phyloP scores from a whole-genome alignment of 2,797 vertebrate species.

The Catamblyrhynchus diadema region DNA sequence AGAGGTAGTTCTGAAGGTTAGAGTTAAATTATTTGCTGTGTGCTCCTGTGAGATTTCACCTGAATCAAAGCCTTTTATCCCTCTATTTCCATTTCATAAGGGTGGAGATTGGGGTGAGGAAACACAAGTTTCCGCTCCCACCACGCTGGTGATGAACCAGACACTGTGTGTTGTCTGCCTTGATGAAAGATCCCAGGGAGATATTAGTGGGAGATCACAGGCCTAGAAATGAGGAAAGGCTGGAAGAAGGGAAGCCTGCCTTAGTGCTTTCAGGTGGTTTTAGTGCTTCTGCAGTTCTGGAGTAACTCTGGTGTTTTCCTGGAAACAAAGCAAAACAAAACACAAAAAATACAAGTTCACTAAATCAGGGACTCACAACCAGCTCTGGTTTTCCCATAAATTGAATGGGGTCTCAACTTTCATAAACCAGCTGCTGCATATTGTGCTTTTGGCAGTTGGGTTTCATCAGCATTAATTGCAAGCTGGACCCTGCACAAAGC shows the following conservation, averaged over 20 bases:
- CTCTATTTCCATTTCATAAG: neutral
- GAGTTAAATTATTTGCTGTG: neutral
- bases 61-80: constrained; percentile 28
- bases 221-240: constrained; percentile 32
- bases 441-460: constrained; percentile 57
- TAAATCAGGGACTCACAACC: constrained; percentile 38
- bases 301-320: constrained; percentile 60
- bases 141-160: neutral
- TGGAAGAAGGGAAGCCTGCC: constrained; percentile 17
- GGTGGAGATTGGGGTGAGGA: neutral
- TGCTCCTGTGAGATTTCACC: neutral
- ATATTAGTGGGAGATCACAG: constrained; percentile 30
- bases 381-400: constrained; percentile 51
- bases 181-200: constrained; percentile 52
- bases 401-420: constrained; percentile 44
- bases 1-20: neutral
- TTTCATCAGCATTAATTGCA: constrained; percentile 58
- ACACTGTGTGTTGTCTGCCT: neutral
- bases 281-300: constrained; percentile 4
- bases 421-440: constrained; percentile 56
- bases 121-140: neutral
- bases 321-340: constrained; percentile 50
- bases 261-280: constrained; percentile 54
- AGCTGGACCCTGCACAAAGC: constrained; percentile 51
- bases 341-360: constrained; percentile 30